A percentile compares a stretch with the other conserved stretches of the same genome.
These are phyloP conservation scores for Drosophila mercatorum DNA, from an alignment of 2,888 invertebrate species.

Conservation along the genomic window DNA sequence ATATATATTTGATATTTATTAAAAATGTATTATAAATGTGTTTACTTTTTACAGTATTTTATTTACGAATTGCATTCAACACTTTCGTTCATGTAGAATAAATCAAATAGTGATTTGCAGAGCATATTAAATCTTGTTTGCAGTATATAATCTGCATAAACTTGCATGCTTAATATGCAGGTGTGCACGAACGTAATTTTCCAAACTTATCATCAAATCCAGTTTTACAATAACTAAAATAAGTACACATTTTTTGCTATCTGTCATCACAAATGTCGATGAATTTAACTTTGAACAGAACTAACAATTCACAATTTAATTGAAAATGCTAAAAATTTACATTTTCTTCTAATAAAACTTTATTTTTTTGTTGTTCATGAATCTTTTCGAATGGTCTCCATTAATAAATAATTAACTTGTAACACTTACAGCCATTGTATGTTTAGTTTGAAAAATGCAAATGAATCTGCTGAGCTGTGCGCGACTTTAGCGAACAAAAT, in stretches of 20 bases:
- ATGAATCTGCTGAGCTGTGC: slow-evolving; percentile 35
- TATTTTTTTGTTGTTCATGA: neutral
- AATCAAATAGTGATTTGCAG: too few species aligned
- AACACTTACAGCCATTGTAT: slow-evolving; percentile 81
- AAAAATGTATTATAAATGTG: too few species aligned
- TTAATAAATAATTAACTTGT: neutral
- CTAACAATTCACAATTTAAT: neutral
- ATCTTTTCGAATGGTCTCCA: neutral
- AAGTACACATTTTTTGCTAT: neutral
- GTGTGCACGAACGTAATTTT: too few species aligned
- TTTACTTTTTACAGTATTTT: too few species aligned
- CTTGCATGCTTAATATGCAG: too few species aligned
- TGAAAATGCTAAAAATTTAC: neutral
- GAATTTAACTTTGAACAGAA: neutral
- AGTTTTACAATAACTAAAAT: neutral
- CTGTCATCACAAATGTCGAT: neutral
- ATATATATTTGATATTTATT: too few species aligned
- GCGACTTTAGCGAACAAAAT: slow-evolving; percentile 80
- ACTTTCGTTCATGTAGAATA: too few species aligned
- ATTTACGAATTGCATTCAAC: too few species aligned
- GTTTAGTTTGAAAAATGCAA: slow-evolving; percentile 43
- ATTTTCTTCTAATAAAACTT: neutral
- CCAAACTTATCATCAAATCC: neutral
- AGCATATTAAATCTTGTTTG: too few species aligned
- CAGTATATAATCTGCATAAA: too few species aligned